phyloP scores from a whole-genome alignment of 1,140 invertebrate genomes.

The Rhizoglyphus robini region DNA sequence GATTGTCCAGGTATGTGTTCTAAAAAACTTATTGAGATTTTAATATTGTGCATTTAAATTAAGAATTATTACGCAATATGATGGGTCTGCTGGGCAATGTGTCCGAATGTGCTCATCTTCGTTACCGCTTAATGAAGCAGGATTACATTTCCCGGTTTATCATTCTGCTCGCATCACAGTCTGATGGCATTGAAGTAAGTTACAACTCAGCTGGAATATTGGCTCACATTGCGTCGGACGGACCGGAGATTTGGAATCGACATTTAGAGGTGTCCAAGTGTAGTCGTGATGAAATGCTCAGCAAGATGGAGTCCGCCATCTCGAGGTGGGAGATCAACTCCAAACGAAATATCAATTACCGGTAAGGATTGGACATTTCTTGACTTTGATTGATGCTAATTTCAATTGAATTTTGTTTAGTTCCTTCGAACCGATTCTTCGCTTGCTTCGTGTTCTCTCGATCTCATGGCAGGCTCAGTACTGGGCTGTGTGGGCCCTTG shows the following conservation, averaged over 20 bases:
- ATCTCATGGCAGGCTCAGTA: conserved; percentile 72
- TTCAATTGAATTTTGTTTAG: conserved; percentile 28
- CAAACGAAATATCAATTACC: conserved; percentile 88
- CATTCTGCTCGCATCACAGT: conserved; percentile 60
- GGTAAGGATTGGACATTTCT: conserved; percentile 35
- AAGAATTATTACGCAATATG: conserved; percentile 83
- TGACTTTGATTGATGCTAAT: conserved; percentile 4
- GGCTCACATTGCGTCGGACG: conserved; percentile 83
- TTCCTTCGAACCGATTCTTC: conserved; percentile 78
- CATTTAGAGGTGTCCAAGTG: conserved; percentile 44
- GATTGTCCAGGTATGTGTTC: conserved; percentile 16
- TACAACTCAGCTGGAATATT: conserved; percentile 94
- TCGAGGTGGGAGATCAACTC: conserved; percentile 70
- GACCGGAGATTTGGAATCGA: conserved; percentile 54
- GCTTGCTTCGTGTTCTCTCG: conserved; percentile 59
- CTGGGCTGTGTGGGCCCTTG: conserved; percentile 95
- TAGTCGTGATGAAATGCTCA: conserved; percentile 54
- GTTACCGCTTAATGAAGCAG: conserved; percentile 65
- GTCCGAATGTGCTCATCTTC: conserved; percentile 74
- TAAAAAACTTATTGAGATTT: background rate
- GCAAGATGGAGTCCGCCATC: conserved; percentile 62
- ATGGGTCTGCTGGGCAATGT: conserved; percentile 85
- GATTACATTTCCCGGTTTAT: conserved; percentile 73
- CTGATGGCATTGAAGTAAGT: conserved; percentile 90
- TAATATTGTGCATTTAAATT: conserved; percentile 35